Base-by-base conservation (phyloP, 2,113 vertebrate species). In the Polypterus bichir region DNA sequence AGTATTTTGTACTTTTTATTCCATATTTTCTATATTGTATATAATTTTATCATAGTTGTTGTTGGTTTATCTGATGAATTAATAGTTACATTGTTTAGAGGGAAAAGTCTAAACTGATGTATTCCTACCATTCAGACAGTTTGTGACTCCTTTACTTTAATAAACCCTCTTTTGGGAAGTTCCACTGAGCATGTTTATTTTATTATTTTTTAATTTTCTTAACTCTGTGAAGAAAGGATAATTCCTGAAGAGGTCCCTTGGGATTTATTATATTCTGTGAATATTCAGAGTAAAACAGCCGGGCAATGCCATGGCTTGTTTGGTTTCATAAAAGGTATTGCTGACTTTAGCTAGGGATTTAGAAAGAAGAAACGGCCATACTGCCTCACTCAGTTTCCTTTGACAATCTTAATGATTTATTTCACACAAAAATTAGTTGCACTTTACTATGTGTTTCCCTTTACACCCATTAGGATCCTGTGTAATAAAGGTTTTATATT, bases 161-260 rank as follows among this genome's bases (percentile, higher is more conserved):
- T 27, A 27, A 27, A 27, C 27, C 27, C 27, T 27, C 27, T 27
- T 27, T 27, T 27, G 27, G 27, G 27, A 27, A 27, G 27, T 27
- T 27, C 27, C 27, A 27, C 27, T 27, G 27, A 27, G 27, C 27
- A 27, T 27, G 27, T 27, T 27, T 27, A 27, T 27, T 27, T 27
- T 27, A 27, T 27, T 27, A 27, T 27, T 27, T 27, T 27, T 27
- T 27, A 27, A 27, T 27, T 27, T 27, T 27, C 27, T 77, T 71
- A 63, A 56, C 48, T 65, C 75, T 71, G 65, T 73, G 76, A 81
- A 83, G 83, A 83, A 84, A 70, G 74, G 75, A 71, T 72, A 71
- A 45, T 73, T 82, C 76, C 68, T 78, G 61, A 67, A 72, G 74
- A 80, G 81, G 79, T 84, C 82, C 77, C 72, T 76, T 70, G 71